Base-by-base conservation (phyloP, 2,888 invertebrate species). In the Noctuana brunneofusca region DNA sequence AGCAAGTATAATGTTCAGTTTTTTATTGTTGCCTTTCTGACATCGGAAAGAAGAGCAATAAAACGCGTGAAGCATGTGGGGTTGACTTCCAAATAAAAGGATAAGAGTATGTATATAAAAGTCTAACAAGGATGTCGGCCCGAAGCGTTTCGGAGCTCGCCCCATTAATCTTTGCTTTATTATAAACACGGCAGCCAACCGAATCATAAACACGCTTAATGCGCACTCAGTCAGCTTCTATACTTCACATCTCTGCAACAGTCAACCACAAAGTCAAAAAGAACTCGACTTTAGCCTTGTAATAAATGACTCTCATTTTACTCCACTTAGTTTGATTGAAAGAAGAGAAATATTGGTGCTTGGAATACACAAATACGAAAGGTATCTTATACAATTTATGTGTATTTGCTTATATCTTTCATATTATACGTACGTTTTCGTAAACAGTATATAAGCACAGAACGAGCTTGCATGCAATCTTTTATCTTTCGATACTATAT, bases 201-300 rank as follows among this genome's bases (percentile, higher is more conserved):
- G 79, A 86, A 88, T 88, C 86, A 86, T 87, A 87, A 88, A 86
- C 86, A 84, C 79, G 74, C 78, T 84, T 83, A 81, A 82, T 77
- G 75, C 68, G 69, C 72, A 73, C 75, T 76, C 71, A 64, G 70
- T 72, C 68, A 73, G 72, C 72, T 72, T 72, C 75, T 76, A 74
- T 75, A 70, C 77, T 75, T 68, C 48, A 53, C 30, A 75, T 68
- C 20, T 41, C 27, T 48, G 16, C 30, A 57, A 32, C 30, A 20
- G 60, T 54, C 52, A 24, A 48, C 55, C 55, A n/a, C 48, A 35
- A 49, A 49, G 55, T 62, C 62, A 62, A 62, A 62, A 35, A 43
- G 41, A 41, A 50, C 50, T 50, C 22, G 59, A 27, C 22, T 41
- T 54, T 35, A 16, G 24, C 11, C 20, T 35, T 38, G 32, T 55